phyloP scores from a whole-genome alignment of 2,113 vertebrate species.

The Dipodomys stephensi region DNA sequence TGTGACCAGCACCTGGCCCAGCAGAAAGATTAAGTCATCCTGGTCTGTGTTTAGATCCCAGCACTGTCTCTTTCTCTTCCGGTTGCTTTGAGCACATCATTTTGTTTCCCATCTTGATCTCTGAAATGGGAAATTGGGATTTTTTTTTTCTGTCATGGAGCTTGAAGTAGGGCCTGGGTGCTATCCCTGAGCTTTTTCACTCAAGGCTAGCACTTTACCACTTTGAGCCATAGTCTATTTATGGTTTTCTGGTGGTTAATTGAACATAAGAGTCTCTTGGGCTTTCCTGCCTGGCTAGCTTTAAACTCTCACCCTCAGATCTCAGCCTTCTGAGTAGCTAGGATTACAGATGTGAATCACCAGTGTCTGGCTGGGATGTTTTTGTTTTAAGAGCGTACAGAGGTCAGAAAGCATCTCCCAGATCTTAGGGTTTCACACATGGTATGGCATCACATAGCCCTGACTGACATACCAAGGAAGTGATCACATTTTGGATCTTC shows the following conservation, averaged over 20 bases:
- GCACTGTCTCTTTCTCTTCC: slow-evolving; percentile 24
- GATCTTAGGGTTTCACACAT: background rate
- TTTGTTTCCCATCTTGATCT: background rate
- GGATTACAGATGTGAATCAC: too few species aligned
- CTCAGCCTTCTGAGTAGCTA: too few species aligned
- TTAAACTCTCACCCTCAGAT: too few species aligned
- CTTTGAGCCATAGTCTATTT: too few species aligned
- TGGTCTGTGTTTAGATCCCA: background rate
- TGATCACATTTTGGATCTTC: background rate
- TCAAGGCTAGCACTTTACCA: too few species aligned
- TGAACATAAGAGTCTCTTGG: too few species aligned
- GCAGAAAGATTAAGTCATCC: background rate
- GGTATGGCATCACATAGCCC: background rate
- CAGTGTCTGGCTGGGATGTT: background rate
- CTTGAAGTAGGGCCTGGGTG: too few species aligned
- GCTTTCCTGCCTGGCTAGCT: too few species aligned
- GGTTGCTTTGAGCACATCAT: background rate
- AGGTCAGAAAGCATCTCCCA: background rate
- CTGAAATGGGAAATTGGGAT: background rate
- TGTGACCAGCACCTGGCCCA: background rate
- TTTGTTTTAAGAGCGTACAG: background rate
- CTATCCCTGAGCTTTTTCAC: too few species aligned
- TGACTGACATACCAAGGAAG: background rate
- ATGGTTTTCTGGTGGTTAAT: too few species aligned
- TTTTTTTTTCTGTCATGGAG: background rate